Base-by-base conservation (phyloP, 2,113 vertebrate species). In the Stercorarius parasiticus region DNA sequence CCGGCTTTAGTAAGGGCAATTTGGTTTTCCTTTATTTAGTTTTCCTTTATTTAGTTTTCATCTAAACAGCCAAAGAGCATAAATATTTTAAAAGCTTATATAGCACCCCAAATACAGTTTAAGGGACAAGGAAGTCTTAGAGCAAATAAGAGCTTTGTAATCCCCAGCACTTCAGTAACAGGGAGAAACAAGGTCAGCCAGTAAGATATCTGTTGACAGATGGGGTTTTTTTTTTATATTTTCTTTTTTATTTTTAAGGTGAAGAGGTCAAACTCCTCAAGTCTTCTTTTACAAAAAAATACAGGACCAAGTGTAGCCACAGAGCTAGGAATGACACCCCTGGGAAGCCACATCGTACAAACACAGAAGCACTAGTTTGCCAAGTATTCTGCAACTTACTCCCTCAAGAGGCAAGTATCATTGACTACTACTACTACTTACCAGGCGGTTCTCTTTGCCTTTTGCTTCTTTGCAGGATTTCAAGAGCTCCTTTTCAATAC, bases 401-500 rank as follows among this genome's bases (percentile, higher is more conserved):
- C 27, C 73, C 73, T 84, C 69, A 55, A 19, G 32, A 66, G 26
- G 26, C 26, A 73, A 74, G 5, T 36, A 40, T 17, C 77, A 56
- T 19, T 12, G 58, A 61, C 8, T n/a, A 13, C 58, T 95, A 11
- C 56, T 95, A 95, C 98, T 93, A 98, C 99, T 98, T 97, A 99
- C 99, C 96, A 99, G 98, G 62, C 99, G 98, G 91, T 99, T 99
- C 86, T 99, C 99, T 98, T 99, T 99, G 91, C 99, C 98, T 97
- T 98, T 99, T 59, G 98, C 98, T 27, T 99, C 99, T 66, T 97
- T 98, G 98, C 99, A 99, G 94, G 94, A 98, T 87, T 98, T 98
- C 8, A 97, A 32, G 30, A 99, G 95, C 81, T 99, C 99, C 89
- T 98, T 98, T 97, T 99, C 99, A 80, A 99, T 98, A 93, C 97